Base-by-base conservation (phyloP, 2,797 vertebrate genomes). In the Tiaroga cobitis region DNA sequence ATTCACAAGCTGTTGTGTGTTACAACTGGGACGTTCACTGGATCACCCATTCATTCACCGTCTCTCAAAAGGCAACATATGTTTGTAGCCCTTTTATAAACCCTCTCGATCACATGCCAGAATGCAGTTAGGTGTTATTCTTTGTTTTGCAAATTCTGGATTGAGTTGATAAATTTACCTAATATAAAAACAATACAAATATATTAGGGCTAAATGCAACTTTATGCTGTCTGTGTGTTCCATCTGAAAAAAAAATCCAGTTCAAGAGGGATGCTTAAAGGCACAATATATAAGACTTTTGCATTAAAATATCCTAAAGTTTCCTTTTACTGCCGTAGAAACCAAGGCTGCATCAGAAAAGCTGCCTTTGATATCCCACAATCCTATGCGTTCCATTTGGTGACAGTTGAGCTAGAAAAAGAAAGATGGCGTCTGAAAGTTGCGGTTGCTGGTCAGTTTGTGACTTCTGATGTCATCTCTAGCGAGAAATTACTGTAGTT, bases 1-100 rank as follows among this genome's bases (percentile, higher is more conserved):
- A 80, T 86, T 87, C 59, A 75, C 73, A 54, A 41, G 68, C 37
- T 80, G 39, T 49, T 65, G 49, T 18, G 43, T 67, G 80, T 56
- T 49, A 46, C 26, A 41, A 10, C 69, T 43, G 51, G 24, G 70
- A 2, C 5, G 16, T 29, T 32, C 41, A 63, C 10, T 67, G 15
- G 63, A 65, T 65, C 29, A 65, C 3, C 18, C 34, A 80, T 56
- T 70, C 63, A 54, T 75, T 59, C 24, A 34, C n/a, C n/a, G 29
- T 10, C 76, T 73, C 56, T 80, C 29, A 79, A 85, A 79, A 75
- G 46, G n/a, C 39, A 29, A 29, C 26, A 77, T 3, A 54, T 68
- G 26, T 73, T 41, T 67, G 15, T 37, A 13, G 51, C 29, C 16
- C 32, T 74, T 78, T 59, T 74, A 56, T 54, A 54, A 75, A 83